Conservation (phyloP, 2,888 invertebrate species). For the Drosophila robusta region DNA sequence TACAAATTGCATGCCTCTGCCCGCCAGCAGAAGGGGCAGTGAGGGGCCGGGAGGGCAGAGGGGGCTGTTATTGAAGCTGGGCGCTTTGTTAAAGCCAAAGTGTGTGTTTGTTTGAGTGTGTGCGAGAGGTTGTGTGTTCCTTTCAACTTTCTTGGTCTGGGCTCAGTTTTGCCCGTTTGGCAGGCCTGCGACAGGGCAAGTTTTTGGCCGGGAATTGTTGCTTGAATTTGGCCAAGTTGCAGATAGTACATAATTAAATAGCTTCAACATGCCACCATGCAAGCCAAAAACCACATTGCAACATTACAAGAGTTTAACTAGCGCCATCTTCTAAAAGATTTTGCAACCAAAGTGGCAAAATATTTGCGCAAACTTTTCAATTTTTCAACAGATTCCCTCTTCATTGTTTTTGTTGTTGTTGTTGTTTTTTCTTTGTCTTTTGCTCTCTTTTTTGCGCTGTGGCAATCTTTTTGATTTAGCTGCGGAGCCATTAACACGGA, state of each 20-base stretch:
- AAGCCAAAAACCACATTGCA: slow-evolving; percentile 37
- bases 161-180: slow-evolving; percentile 25
- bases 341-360: slow-evolving; percentile 67
- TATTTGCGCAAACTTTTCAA: slow-evolving; percentile 68
- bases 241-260: slow-evolving; percentile 72
- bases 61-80: slow-evolving; percentile 22
- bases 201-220: slow-evolving; percentile 47
- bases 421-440: neutral
- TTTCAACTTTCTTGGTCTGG: slow-evolving; percentile 43
- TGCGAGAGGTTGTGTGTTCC: slow-evolving; percentile 21
- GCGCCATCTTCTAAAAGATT: slow-evolving; percentile 53
- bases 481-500: slow-evolving; percentile 76
- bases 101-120: slow-evolving; percentile 20
- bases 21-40: neutral
- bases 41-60: neutral
- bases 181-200: slow-evolving; percentile 44
- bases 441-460: slow-evolving; percentile 20
- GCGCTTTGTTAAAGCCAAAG: slow-evolving; percentile 42
- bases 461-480: slow-evolving; percentile 75
- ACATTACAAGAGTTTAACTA: slow-evolving; percentile 57
- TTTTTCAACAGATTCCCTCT: slow-evolving; percentile 39
- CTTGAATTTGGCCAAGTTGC: slow-evolving; percentile 48
- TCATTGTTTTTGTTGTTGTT: slow-evolving; percentile 6
- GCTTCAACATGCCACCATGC: slow-evolving; percentile 55
- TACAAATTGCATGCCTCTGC: slow-evolving; percentile 71